These are phyloP conservation scores for Gallirallus australis DNA, from an alignment of 2,797 vertebrate genomes.

Conservation along the genomic window DNA sequence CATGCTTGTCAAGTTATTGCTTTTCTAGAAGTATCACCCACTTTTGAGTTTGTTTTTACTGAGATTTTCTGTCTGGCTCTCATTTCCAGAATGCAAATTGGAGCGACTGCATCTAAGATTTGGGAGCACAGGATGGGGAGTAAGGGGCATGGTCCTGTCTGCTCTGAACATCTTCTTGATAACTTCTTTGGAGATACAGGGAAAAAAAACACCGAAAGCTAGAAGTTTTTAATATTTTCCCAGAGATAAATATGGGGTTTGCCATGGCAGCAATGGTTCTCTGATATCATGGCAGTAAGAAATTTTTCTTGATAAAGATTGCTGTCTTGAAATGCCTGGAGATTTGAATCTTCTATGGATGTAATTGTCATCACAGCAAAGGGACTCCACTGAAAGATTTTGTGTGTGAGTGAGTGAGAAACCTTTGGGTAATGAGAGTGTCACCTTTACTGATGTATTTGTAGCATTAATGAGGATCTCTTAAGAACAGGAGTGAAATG, in stretches of 20 bases:
- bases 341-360: neutral
- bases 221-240: neutral
- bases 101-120: neutral
- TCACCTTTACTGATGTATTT: neutral
- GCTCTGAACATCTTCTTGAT: neutral
- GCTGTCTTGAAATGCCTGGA: neutral
- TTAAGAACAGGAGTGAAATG: neutral
- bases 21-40: neutral
- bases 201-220: neutral
- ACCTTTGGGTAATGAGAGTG: neutral
- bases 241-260: neutral
- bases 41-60: neutral
- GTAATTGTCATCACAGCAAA: neutral
- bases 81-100: neutral
- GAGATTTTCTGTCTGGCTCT: neutral
- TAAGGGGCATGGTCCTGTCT: accelerated
- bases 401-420: neutral
- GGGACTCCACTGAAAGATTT: neutral
- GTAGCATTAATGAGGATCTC: neutral
- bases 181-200: neutral
- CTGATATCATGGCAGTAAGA: neutral
- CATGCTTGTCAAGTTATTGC: neutral
- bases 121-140: neutral
- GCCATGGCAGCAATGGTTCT: neutral
- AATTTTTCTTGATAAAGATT: neutral